A percentile compares a stretch with the other conserved stretches of the same genome.
Conservation (phyloP, 2,113 vertebrate genomes). For the Phaethon lepturus region DNA sequence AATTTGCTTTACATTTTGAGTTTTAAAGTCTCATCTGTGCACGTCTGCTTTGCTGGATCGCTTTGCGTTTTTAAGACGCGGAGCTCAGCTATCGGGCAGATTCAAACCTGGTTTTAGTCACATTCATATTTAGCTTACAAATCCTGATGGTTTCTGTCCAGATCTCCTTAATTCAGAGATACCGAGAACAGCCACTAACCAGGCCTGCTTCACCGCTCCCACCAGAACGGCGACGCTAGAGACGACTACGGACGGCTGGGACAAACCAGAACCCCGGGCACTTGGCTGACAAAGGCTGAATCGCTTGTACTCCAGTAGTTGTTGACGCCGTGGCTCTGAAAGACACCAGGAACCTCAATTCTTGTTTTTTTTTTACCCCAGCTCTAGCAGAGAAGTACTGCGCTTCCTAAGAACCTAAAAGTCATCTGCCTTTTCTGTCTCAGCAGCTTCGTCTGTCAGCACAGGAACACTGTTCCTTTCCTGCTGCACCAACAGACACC, state of each 20-base stretch:
- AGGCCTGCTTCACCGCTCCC: neutral
- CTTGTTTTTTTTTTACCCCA: neutral
- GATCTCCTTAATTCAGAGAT: no score
- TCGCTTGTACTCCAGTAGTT: fast-evolving
- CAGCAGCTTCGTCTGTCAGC: neutral
- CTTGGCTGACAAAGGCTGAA: no score
- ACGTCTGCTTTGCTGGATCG: neutral
- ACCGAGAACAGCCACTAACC: neutral
- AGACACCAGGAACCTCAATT: neutral
- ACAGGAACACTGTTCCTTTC: fast-evolving
- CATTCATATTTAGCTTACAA: fast-evolving
- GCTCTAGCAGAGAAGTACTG: neutral
- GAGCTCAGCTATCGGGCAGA: neutral
- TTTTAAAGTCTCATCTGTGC: fast-evolving
- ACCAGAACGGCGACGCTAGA: fast-evolving
- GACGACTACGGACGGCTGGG: neutral
- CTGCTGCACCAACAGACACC: no score
- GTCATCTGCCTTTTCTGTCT: no score
- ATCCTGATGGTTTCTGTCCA: neutral
- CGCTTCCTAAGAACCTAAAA: no score
- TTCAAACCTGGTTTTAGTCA: no score
- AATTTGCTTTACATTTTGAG: no score
- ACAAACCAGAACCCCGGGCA: neutral
- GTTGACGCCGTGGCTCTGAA: neutral
- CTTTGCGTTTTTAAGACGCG: fast-evolving